These are phyloP conservation scores for Drosophila oshimai DNA, from an alignment of 1,140 invertebrate species.

Conservation along the genomic window DNA sequence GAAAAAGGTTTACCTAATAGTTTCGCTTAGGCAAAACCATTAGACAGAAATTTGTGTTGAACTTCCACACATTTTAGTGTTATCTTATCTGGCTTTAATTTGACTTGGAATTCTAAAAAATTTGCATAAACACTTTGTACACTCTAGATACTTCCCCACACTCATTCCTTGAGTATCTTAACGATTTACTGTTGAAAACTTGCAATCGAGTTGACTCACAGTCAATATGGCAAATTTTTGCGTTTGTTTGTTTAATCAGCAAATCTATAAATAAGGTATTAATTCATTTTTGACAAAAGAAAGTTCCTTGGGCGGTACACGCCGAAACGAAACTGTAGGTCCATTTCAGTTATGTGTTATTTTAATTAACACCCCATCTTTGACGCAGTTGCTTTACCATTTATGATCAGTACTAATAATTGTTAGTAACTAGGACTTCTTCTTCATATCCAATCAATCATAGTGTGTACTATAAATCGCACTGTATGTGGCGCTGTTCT, in stretches of 20 bases:
- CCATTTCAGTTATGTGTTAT: neutral
- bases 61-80: neutral
- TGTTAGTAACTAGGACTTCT: too few relatives aligned
- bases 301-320: slow-evolving; percentile 12
- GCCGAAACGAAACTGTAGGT: neutral
- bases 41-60: slow-evolving; percentile 15
- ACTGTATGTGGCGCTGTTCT: slow-evolving; percentile 1
- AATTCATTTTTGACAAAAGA: slow-evolving; percentile 47
- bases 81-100: slow-evolving; percentile 23
- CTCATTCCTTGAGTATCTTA: neutral
- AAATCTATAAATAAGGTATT: slow-evolving; percentile 67
- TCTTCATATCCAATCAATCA: neutral
- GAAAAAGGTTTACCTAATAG: neutral
- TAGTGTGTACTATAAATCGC: neutral
- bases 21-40: slow-evolving; percentile 2
- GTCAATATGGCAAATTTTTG: slow-evolving; percentile 21
- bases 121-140: slow-evolving; percentile 19
- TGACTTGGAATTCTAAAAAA: slow-evolving; percentile 1
- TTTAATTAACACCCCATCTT: too few relatives aligned
- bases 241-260: slow-evolving; percentile 65
- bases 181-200: slow-evolving; percentile 11
- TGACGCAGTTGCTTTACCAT: neutral
- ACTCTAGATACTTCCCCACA: neutral
- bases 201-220: slow-evolving; percentile 48
- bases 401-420: too few relatives aligned